phyloP scores from a whole-genome alignment of 1,140 invertebrate genomes.

The Oreohelix idahoensis region DNA sequence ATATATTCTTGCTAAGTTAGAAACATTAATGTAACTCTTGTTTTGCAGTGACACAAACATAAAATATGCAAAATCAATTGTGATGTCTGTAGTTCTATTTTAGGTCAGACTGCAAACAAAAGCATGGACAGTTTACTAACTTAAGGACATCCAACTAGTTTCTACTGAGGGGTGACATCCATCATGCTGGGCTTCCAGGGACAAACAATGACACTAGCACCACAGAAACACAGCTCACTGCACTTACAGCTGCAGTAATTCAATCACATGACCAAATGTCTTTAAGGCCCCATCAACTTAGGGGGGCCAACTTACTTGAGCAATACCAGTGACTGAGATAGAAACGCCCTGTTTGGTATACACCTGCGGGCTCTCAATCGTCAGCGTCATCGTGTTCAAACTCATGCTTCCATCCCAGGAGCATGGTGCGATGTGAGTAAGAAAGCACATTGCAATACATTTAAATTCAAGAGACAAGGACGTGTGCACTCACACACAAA shows the following conservation, averaged over 20 bases:
- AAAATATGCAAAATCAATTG: too few species aligned
- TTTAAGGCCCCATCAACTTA: background rate
- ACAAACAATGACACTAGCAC: background rate
- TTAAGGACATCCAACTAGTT: background rate
- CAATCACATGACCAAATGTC: background rate
- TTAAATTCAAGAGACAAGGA: too few species aligned
- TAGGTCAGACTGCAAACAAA: too few species aligned
- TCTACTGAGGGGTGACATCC: background rate
- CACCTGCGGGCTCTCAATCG: constrained; percentile 78
- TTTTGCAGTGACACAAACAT: too few species aligned
- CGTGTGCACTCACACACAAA: background rate
- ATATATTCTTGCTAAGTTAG: too few species aligned
- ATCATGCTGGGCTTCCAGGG: background rate
- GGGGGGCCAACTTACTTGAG: constrained; percentile 81
- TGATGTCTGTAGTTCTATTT: too few species aligned
- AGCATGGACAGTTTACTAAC: too few species aligned
- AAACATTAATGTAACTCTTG: too few species aligned
- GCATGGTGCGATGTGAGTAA: constrained; percentile 8
- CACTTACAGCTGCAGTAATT: background rate
- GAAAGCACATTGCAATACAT: background rate
- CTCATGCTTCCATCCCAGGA: constrained; percentile 81
- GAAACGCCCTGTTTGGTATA: constrained; percentile 97
- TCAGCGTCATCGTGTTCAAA: constrained; percentile 94
- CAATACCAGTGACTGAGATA: constrained; percentile 96
- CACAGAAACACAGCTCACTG: background rate